Base-by-base conservation (phyloP, 2,888 invertebrate genomes). In the Neria commutata region DNA sequence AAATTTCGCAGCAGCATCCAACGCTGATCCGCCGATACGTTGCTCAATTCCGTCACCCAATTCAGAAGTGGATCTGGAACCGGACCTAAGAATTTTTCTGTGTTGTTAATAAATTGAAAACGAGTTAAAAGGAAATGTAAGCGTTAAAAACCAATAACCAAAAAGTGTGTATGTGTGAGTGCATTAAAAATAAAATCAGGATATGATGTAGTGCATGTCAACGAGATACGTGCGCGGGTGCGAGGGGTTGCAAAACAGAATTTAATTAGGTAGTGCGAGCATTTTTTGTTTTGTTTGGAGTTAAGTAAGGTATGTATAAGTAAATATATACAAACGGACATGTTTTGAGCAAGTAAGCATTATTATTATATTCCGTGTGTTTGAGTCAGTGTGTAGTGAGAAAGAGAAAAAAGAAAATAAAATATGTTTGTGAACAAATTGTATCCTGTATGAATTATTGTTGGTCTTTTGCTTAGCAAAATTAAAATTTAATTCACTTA, bases 41-140 rank as follows among this genome's bases (percentile, higher is more conserved):
- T 95, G 74, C 90, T 88, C 54, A 91, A 83, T 76, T 94, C 92
- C 6, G 94, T 94, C 58, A 92, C 86, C 95, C 95, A 95, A 79
- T 93, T 94, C 54, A 92, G 83, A 45, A 92, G 82, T 1, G 92
- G 91, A 81, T 94, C 93, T 79, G 93, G 92, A 61, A 92, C 90
- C 11, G 92, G 91, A 75, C 92, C 93, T 91, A 83, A 74, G 84
- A 85, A 85, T 78, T 85, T 84, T 81, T 80, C 79, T 81, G 71
- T 75, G 68, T 72, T 68, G 76, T 75, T 75, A 77, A 75, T 77
- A 65, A 66, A 58, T 67, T 63, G 60, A 65, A 65, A 63, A 57
- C 48, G 61, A 56, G 54, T 51, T 52, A 54, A 57, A 33, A 58
- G 52, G 42, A 52, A 45, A 52, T 47, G 19, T 45, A 54, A 42